Evolutionary conservation across 2,888 invertebrate species (phyloP).

Genomic region (Diaprepes abbreviatus): DNA sequence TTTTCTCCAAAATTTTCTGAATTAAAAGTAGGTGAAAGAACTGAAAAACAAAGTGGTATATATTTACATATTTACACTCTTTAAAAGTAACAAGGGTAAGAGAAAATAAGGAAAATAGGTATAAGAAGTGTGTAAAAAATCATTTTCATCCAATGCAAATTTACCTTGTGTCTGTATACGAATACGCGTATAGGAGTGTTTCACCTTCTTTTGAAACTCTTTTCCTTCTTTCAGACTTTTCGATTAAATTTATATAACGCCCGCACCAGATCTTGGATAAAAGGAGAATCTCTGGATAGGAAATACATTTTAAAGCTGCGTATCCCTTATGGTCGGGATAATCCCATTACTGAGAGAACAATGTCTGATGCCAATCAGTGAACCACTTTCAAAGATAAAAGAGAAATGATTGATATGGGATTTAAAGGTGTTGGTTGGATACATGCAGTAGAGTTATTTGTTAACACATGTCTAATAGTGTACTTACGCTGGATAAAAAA

Average conservation of each 20-base stretch:
- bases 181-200: background rate
- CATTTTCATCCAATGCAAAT: too few species aligned
- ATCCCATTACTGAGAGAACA: slow-evolving; percentile 7
- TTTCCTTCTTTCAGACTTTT: background rate
- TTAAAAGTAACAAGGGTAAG: background rate
- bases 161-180: too few species aligned
- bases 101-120: background rate
- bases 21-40: too few species aligned
- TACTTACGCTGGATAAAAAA: too few species aligned
- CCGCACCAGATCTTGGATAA: background rate
- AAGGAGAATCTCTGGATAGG: slow-evolving; percentile 1
- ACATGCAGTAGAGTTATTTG: too few species aligned
- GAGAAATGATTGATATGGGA: background rate
- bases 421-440: background rate
- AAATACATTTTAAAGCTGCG: slow-evolving; percentile 30
- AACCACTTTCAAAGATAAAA: background rate
- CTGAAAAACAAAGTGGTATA: background rate
- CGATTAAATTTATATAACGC: slow-evolving; percentile 13
- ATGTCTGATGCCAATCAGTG: background rate
- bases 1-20: too few species aligned
- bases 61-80: background rate
- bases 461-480: too few species aligned
- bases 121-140: too few species aligned
- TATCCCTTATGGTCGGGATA: slow-evolving; percentile 24
- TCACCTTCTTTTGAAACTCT: background rate